Percentiles rank a stretch among this genome's conserved stretches.
phyloP scores from a whole-genome alignment of 2,797 vertebrate species.

The Trachurus trachurus region DNA sequence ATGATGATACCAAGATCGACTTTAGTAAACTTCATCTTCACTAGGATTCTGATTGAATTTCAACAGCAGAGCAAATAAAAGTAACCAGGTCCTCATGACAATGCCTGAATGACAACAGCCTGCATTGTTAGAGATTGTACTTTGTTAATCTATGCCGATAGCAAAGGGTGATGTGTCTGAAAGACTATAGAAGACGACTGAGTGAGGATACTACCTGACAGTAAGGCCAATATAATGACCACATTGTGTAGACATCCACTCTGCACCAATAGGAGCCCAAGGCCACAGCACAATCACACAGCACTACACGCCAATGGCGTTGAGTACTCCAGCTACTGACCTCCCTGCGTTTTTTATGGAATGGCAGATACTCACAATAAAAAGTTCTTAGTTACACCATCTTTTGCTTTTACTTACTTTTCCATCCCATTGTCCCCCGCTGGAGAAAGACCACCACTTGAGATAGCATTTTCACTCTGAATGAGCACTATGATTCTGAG shows the following conservation, averaged over 20 bases:
- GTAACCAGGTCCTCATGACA: neutral
- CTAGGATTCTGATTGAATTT: neutral
- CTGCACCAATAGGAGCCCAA: slow-evolving; percentile 49
- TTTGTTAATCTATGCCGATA: slow-evolving; percentile 13
- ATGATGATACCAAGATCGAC: neutral
- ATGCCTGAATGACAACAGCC: neutral
- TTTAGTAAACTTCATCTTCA: neutral
- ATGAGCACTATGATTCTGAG: slow-evolving; percentile 30
- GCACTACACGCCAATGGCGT: slow-evolving; percentile 10
- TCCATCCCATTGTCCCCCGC: slow-evolving; percentile 42
- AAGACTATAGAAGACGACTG: neutral
- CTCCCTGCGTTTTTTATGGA: slow-evolving; percentile 28
- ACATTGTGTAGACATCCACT: slow-evolving; percentile 25
- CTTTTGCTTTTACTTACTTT: slow-evolving; percentile 47
- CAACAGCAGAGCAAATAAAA: slow-evolving; percentile 20
- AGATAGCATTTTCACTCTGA: slow-evolving; percentile 44
- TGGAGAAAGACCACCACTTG: slow-evolving; percentile 45
- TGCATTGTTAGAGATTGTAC: slow-evolving; percentile 1
- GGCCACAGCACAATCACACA: slow-evolving; percentile 50
- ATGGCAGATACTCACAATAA: slow-evolving; percentile 25
- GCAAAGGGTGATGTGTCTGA: slow-evolving; percentile 6
- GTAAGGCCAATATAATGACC: slow-evolving; percentile 30
- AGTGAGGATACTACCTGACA: slow-evolving; percentile 11
- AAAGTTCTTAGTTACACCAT: slow-evolving; percentile 47
- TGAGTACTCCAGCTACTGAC: slow-evolving; percentile 28